Conservation (phyloP, 2,888 invertebrate species). For the Apotomis turbidana region DNA sequence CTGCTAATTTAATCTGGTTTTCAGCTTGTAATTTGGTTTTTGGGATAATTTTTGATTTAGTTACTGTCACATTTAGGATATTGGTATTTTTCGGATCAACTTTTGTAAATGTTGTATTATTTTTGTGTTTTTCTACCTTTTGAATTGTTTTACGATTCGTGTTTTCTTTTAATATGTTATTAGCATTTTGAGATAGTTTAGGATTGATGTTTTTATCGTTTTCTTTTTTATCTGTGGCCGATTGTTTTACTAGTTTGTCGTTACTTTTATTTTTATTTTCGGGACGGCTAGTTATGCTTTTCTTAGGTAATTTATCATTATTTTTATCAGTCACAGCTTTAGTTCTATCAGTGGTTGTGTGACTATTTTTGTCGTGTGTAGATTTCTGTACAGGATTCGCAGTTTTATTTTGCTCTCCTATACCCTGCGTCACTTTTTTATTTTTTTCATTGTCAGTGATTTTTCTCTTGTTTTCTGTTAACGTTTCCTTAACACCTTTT, state of each 20-base stretch:
- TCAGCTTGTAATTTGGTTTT: slow-evolving; percentile 5
- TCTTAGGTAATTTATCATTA: slow-evolving; percentile 13
- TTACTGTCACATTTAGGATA: slow-evolving; percentile 7
- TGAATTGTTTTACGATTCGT: slow-evolving; percentile 1
- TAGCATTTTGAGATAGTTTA: neutral
- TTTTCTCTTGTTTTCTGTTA: neutral
- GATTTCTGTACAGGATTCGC: neutral
- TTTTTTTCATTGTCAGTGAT: neutral
- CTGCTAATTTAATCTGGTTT: slow-evolving; percentile 3
- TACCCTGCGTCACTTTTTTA: neutral
- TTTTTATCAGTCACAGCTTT: neutral
- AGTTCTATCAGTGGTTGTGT: neutral
- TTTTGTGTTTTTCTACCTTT: slow-evolving; percentile 9
- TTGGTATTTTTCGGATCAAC: neutral
- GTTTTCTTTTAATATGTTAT: slow-evolving; percentile 6
- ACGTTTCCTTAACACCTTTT: neutral
- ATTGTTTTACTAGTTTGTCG: neutral
- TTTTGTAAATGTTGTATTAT: neutral
- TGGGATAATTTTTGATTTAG: slow-evolving; percentile 2
- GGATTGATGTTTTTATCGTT: neutral
- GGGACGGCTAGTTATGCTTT: neutral
- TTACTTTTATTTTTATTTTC: neutral
- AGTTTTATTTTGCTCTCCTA: neutral
- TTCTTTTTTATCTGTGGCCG: neutral
- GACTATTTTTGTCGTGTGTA: neutral